Percentiles rank a stretch among this genome's conserved stretches.
Evolutionary conservation across 2,888 invertebrate species (phyloP).

Genomic region (Minunthozetes semirufus): DNA sequence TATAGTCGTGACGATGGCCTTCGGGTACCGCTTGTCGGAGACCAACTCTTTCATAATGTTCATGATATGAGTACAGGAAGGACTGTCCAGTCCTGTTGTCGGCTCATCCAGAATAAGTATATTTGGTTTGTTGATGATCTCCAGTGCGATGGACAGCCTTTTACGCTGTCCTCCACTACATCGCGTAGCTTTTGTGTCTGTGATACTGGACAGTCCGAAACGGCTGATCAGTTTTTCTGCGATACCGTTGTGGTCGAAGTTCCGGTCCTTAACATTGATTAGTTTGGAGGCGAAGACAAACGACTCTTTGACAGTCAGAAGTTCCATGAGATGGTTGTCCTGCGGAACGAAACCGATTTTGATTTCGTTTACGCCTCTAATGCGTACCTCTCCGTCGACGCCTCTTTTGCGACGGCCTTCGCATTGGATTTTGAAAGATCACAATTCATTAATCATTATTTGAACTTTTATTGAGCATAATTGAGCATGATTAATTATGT

Average conservation of each 20-base stretch:
- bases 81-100: conserved; percentile 34
- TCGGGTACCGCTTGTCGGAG: background rate
- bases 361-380: background rate
- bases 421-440: too few species aligned
- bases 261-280: background rate
- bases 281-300: conserved; percentile 17
- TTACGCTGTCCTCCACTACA: conserved; percentile 33
- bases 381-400: background rate
- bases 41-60: conserved; percentile 25
- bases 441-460: too few species aligned
- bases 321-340: conserved; percentile 30
- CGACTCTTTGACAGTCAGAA: conserved; percentile 30
- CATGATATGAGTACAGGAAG: conserved; percentile 23
- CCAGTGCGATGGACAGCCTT: conserved; percentile 32
- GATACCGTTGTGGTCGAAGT: background rate
- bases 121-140: conserved; percentile 24
- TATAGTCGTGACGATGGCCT: conserved; percentile 30
- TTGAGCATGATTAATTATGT: background rate
- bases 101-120: conserved; percentile 34
- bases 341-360: conserved; percentile 31
- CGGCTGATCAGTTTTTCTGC: conserved; percentile 23
- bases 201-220: conserved; percentile 8
- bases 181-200: conserved; percentile 17
- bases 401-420: background rate
- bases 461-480: too few species aligned